These are phyloP conservation scores for Prosapia bicincta DNA, from an alignment of 2,888 invertebrate genomes.

Conservation along the genomic window DNA sequence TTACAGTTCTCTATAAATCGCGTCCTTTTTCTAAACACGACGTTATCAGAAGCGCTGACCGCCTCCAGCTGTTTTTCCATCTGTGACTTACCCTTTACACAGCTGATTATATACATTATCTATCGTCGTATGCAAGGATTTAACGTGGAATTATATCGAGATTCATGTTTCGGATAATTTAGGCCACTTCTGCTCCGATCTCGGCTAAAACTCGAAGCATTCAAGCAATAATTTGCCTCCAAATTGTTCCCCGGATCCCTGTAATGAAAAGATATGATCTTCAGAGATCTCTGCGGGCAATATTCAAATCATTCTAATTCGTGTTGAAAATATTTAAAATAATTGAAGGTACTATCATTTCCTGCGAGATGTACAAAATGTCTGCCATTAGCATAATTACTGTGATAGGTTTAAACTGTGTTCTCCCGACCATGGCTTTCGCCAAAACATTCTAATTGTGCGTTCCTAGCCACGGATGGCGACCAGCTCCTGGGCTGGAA, in stretches of 20 bases:
- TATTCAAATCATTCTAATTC: slow-evolving; percentile 29
- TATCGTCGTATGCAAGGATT: neutral
- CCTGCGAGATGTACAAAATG: neutral
- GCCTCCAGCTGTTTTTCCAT: neutral
- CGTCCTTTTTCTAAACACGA: neutral
- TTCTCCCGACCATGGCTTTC: neutral
- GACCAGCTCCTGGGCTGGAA: neutral
- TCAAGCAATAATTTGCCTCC: slow-evolving; percentile 23
- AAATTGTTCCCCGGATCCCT: slow-evolving; percentile 14
- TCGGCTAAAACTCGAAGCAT: neutral
- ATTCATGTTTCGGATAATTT: neutral
- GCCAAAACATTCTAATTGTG: neutral
- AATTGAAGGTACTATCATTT: slow-evolving; percentile 28
- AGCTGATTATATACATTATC: neutral
- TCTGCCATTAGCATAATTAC: neutral
- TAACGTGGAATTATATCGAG: neutral
- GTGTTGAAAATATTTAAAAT: slow-evolving; percentile 28
- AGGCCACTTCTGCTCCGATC: neutral
- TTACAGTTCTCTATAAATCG: neutral
- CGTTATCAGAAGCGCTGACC: neutral
- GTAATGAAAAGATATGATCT: slow-evolving; percentile 29
- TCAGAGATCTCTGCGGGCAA: slow-evolving; percentile 14
- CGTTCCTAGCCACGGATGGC: neutral
- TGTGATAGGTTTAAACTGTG: neutral
- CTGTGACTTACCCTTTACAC: neutral